Evolutionary conservation across 2,888 invertebrate genomes (phyloP).

Genomic region (Maniola hyperantus): DNA sequence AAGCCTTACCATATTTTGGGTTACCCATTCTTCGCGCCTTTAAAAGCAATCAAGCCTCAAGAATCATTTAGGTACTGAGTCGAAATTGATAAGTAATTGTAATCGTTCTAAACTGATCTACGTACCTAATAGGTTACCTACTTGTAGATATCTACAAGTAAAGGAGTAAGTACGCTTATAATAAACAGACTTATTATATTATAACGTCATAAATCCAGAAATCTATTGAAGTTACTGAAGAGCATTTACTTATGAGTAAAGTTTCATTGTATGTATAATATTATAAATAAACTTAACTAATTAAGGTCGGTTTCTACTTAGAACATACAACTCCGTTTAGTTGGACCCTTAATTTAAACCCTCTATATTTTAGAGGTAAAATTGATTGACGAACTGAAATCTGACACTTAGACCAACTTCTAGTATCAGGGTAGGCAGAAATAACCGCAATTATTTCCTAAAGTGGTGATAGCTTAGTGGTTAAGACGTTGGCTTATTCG

Average conservation of each 20-base stretch:
- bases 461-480: no score
- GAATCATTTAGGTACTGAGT: no score
- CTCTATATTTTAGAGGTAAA: not conserved
- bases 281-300: slow-evolving; percentile 19
- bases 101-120: no score
- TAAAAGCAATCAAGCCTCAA: no score
- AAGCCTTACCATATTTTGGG: no score
- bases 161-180: no score
- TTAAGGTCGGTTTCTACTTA: slow-evolving; percentile 6
- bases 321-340: slow-evolving; percentile 4
- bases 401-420: not conserved
- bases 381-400: slow-evolving; percentile 4
- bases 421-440: not conserved
- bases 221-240: slow-evolving; percentile 17
- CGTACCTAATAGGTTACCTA: no score
- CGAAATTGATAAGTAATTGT: no score
- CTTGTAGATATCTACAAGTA: no score
- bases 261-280: slow-evolving; percentile 17
- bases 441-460: not conserved
- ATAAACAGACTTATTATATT: no score
- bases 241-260: slow-evolving; percentile 13
- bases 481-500: no score
- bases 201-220: not conserved
- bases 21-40: no score
- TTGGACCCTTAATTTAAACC: not conserved